Evolutionary conservation across 2,113 vertebrate genomes (phyloP), one percentile per base, ranked within the genome.

Genomic region (Anguilla japonica): DNA sequence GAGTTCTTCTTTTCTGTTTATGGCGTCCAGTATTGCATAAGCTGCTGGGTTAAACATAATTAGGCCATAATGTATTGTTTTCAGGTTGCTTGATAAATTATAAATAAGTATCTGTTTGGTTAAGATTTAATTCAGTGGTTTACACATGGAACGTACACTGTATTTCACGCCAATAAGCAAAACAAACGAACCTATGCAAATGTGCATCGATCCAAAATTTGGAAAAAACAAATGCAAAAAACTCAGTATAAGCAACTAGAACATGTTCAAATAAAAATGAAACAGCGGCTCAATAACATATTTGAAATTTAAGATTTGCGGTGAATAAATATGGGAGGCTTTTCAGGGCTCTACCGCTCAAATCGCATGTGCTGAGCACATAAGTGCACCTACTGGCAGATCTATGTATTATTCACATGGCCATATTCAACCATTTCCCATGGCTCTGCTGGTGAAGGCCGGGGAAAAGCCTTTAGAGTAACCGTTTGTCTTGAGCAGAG

Each of bases 1-100:
- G 92, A 92, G 57, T 89, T 88, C 84, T 80, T 60, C 13, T 81
- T 93, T 91, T 89, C 81, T 41, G 81, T 82, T 56, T 86, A 82
- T 79, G 85, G 83, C 89, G 88, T 87, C 87, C 89, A 86, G 89
- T 81, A 60, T 85, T 60, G 71, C 71, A 75, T 13, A 2, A 75
- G n/a, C 71, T 34, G 8, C 71, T 75, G 71, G 26, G 26, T 75
- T 75, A 14, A 22, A 34, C 2, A 26, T 26, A 75, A 75, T 75
- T 34, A 75, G 71, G 26, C 71, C 11, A 9, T 13, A 41, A 80
- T 41, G 79, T 22, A 41, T 22, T 18, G 40, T 41, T 41, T 80
- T 80, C 39, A 41, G 79, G 15, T 80, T 80, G 6, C 20, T 34
- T 80, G 40, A 80, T 3, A 41, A 41, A 41, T 41, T 40, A 80